These are phyloP conservation scores for Eristalis pertinax DNA, from an alignment of 2,888 invertebrate genomes.

Conservation along the genomic window DNA sequence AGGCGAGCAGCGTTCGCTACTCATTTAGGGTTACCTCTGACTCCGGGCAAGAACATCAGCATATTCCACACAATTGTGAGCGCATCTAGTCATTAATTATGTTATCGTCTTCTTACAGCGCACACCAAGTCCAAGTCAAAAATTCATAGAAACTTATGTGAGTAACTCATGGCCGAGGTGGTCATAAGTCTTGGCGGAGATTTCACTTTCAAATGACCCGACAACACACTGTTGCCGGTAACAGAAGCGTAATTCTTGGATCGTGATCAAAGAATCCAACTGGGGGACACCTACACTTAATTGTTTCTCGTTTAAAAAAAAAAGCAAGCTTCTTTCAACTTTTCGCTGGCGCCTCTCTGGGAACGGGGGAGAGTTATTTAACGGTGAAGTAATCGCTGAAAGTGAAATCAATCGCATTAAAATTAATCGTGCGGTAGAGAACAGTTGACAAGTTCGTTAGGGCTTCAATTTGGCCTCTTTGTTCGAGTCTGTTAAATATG, in stretches of 20 bases:
- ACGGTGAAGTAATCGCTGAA: slow-evolving; percentile 11
- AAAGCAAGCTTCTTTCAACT: not conserved
- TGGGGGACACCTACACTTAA: not conserved
- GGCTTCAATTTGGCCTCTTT: not conserved
- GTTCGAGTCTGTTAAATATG: not conserved
- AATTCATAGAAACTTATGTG: not conserved
- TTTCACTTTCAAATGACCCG: not conserved
- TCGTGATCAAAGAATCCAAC: not conserved
- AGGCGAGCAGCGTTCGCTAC: not conserved
- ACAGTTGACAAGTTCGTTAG: slow-evolving; percentile 7
- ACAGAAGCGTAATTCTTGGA: not conserved
- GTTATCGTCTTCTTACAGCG: not conserved
- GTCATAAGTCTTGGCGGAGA: not conserved
- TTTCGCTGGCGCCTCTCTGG: not conserved
- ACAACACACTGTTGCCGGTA: not conserved
- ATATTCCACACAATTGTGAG: not conserved
- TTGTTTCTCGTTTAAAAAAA: not conserved
- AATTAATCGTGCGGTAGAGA: not conserved
- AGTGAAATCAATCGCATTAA: slow-evolving; percentile 24
- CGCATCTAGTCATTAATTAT: not conserved
- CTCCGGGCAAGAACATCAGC: not conserved
- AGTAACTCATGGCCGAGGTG: not conserved
- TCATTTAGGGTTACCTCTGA: not conserved
- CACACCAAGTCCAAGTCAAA: not conserved
- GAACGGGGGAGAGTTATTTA: not conserved